These are phyloP conservation scores for Vesta saturnalis DNA, from an alignment of 2,888 invertebrate species.

Conservation along the genomic window DNA sequence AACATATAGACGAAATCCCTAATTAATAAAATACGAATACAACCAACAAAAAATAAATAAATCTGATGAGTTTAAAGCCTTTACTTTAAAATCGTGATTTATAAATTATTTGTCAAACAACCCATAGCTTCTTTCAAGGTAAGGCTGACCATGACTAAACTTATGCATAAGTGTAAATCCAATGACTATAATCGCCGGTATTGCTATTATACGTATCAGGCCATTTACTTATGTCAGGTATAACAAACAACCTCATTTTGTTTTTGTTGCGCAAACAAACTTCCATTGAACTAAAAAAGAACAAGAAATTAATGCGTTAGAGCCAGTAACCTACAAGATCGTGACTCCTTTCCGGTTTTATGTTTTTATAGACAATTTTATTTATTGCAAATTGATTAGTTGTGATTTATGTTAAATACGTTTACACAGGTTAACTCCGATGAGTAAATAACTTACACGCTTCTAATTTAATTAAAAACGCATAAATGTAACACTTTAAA, in stretches of 20 bases:
- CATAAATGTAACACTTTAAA: neutral
- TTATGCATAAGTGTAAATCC: slow-evolving; percentile 42
- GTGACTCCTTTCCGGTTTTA: slow-evolving; percentile 38
- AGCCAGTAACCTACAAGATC: slow-evolving; percentile 34
- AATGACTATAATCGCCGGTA: slow-evolving; percentile 36
- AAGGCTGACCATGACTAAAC: slow-evolving; percentile 41
- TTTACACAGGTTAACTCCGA: slow-evolving; percentile 22
- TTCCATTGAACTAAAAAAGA: slow-evolving; percentile 11
- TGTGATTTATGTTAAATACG: slow-evolving; percentile 27
- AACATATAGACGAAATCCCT: no score
- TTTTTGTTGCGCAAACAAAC: slow-evolving; percentile 14
- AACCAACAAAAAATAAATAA: no score
- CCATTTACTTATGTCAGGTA: slow-evolving; percentile 34
- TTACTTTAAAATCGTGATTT: slow-evolving; percentile 3
- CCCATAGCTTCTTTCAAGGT: slow-evolving; percentile 33
- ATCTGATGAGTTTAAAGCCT: no score
- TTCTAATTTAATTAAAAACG: neutral
- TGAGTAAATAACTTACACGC: neutral
- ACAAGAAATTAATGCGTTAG: slow-evolving; percentile 22
- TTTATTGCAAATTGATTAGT: slow-evolving; percentile 33
- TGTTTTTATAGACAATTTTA: slow-evolving; percentile 36
- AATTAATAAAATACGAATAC: no score
- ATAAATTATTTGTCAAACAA: slow-evolving; percentile 19
- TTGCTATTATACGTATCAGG: slow-evolving; percentile 36
- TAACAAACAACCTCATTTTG: slow-evolving; percentile 29